Base-by-base conservation (phyloP, 2,888 invertebrate species). In the Rhodophaea formosa region DNA sequence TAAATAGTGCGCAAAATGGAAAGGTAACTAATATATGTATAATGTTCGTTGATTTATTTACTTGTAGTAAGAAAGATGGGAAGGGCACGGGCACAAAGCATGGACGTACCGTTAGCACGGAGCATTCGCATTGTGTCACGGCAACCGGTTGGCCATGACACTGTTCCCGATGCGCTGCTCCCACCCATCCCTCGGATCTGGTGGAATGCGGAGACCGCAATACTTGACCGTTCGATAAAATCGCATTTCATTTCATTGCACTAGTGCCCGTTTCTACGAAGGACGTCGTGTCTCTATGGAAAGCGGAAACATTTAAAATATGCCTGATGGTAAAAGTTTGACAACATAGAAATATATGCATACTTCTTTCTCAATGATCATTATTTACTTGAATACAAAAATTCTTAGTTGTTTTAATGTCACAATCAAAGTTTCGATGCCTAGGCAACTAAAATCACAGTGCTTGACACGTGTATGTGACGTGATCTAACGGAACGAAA, bases 111-210 rank as follows among this genome's bases (percentile, higher is more conserved):
- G 81, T 82, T 80, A 82, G 67, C 68, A 67, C 71, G 69, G 75
- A 71, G 75, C 75, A 81, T 79, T 78, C 75, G 75, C 77, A 79
- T 79, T 77, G 77, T 78, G 72, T 70, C 71, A 75, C 75, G 64
- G 68, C 72, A 75, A 84, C 85, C 86, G 85, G 86, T 84, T 79
- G 70, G 72, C 88, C 89, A 83, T 89, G 89, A 88, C 89, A 88
- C 82, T 83, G 77, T 87, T 86, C 82, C 80, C 82, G 79, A 84
- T 81, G 78, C 75, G 72, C 70, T 71, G 68, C 70, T 80, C 78
- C 75, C 79, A 79, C 78, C 76, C 77, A 76, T 76, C 76, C 72
- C 74, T 74, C 72, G 67, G 74, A 73, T 70, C 71, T 66, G 63
- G 61, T 77, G 82, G 85, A 88, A 88, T 87, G 86, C 84, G 82